Conservation (phyloP, 2,797 vertebrate genomes). For the Serranus cabrilla region DNA sequence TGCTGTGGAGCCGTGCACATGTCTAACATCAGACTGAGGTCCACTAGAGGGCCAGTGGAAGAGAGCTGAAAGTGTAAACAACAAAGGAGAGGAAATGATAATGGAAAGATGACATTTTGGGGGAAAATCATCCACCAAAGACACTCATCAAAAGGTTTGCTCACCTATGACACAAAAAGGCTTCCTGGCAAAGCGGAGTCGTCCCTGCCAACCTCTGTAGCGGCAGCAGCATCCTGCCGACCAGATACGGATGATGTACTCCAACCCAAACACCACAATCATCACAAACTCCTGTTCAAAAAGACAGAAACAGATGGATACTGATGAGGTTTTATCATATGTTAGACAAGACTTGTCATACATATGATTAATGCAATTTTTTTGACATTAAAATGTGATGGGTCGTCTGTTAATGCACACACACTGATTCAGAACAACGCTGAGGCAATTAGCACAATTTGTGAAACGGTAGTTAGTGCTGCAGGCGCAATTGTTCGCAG, state of each 20-base stretch:
- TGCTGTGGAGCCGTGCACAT: slow-evolving; percentile 39
- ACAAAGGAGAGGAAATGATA: background rate
- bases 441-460: slow-evolving; percentile 50
- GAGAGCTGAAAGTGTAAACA: slow-evolving; percentile 4
- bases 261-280: slow-evolving; percentile 98
- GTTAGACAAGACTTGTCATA: background rate
- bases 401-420: slow-evolving; percentile 15
- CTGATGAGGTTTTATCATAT: background rate
- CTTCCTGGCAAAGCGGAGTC: slow-evolving; percentile 94
- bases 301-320: slow-evolving; percentile 16
- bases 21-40: slow-evolving; percentile 25
- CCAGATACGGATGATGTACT: slow-evolving; percentile 97
- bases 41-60: slow-evolving; percentile 18
- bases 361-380: slow-evolving; percentile 14
- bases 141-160: slow-evolving; percentile 11
- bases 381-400: slow-evolving; percentile 21
- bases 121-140: background rate
- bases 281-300: slow-evolving; percentile 94
- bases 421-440: slow-evolving; percentile 2
- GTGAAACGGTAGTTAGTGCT: slow-evolving; percentile 32
- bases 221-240: slow-evolving; percentile 97
- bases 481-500: slow-evolving; percentile 23
- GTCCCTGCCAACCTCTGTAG: slow-evolving; percentile 97
- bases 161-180: slow-evolving; percentile 98
- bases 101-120: background rate